A percentile compares a stretch with the other conserved stretches of the same genome.
These are phyloP conservation scores for Habropoda laboriosa DNA, from an alignment of 1,140 invertebrate genomes.

Conservation along the genomic window DNA sequence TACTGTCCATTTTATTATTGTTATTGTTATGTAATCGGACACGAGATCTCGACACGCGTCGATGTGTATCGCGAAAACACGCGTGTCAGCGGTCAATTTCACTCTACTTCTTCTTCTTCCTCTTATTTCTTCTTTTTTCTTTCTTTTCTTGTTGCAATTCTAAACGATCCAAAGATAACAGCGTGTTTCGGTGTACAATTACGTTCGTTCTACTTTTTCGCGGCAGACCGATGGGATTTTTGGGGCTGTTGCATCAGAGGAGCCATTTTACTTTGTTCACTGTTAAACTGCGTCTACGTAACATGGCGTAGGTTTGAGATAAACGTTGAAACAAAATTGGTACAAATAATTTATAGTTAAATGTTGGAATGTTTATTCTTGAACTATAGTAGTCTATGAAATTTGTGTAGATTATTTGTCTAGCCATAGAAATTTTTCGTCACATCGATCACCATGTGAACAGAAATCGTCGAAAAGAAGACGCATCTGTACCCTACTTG, in stretches of 20 bases:
- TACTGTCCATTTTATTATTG: not conserved
- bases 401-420: conserved; percentile 28
- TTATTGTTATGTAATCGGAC: conserved; percentile 58
- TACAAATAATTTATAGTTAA: too few relatives aligned
- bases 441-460: conserved; percentile 70
- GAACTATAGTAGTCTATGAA: too few relatives aligned
- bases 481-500: conserved; percentile 64
- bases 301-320: too few relatives aligned
- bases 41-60: conserved; percentile 38
- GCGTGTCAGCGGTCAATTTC: conserved; percentile 25
- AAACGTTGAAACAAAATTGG: too few relatives aligned
- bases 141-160: conserved; percentile 6
- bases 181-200: conserved; percentile 20
- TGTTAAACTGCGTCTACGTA: too few relatives aligned
- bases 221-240: not conserved
- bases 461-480: conserved; percentile 37
- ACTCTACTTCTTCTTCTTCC: not conserved
- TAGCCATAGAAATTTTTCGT: conserved; percentile 70
- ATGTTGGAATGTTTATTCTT: too few relatives aligned
- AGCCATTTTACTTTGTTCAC: not conserved
- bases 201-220: conserved; percentile 17
- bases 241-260: not conserved
- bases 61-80: not conserved
- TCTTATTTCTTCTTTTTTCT: not conserved
- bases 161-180: conserved; percentile 31